Base-by-base conservation (phyloP, 1,140 invertebrate genomes). In the Fopius arisanus region DNA sequence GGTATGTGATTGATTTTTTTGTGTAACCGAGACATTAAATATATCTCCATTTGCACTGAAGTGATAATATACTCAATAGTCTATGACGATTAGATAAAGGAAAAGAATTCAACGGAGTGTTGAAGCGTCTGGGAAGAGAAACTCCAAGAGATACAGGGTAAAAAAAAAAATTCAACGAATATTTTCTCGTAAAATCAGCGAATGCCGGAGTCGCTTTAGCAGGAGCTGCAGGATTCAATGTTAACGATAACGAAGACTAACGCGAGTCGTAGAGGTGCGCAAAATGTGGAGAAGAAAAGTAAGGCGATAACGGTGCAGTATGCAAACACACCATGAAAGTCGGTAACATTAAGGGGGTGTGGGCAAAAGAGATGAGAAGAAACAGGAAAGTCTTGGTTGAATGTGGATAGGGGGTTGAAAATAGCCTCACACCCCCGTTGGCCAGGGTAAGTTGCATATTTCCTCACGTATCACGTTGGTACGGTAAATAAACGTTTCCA, bases 171-270 rank as follows among this genome's bases (percentile, higher is more conserved):
- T 31, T 29, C 14, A 31, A n/a, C 54, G 28, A 65, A 29, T 7
- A 65, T 31, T 65, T 65, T 31, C 28, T 31, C 26, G 28, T 26
- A 69, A 48, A 69, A 51, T 69, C 40, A 48, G 43, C 40, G 28
- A 51, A 3, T 65, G n/a, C n/a, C 6, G n/a, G 26, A 65, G 28
- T 65, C 37, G 37, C 19, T 67, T 26, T 33, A 66, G 63, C 28
- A 19, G 29, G 21, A 23, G 29, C 63, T n/a, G 19, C 21, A 28
- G 21, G 19, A 65, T 65, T 33, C 29, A 59, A 65, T 65, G 66
- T 16, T 51, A 48, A 51, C 67, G 43, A 69, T 69, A 69, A 69
- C 67, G 41, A 69, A 69, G 67, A 69, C 67, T 69, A 69, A 69
- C 67, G 41, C 51, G 21, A 12, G 43, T 48, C 16, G 28, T 65